Evolutionary conservation across 1,140 invertebrate species (phyloP), one percentile per base, ranked within the genome.

Genomic region (Zaprionus kolodkinae): DNA sequence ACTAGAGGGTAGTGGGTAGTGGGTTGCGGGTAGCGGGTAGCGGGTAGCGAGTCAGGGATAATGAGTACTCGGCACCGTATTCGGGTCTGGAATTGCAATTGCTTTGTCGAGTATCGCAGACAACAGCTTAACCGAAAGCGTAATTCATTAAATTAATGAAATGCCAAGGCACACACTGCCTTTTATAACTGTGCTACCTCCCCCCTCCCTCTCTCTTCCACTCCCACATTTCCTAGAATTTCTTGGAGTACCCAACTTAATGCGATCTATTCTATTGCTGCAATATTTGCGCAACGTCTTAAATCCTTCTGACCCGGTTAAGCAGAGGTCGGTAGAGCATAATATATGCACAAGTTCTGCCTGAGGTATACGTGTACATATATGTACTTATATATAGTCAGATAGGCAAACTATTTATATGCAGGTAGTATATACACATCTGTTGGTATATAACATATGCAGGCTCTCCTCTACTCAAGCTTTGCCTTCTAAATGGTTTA

Each of bases 111-210:
- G 56, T 55, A 43, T 17, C 36, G 56, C 11, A 54, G 54, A 59
- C 59, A 82, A 59, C 79, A 66, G 13, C 52, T 36, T 78, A 52
- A 65, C 63, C 62, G 63, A 50, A 50, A 84, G 79, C 78, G 72
- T 79, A 87, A 87, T 82, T 87, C 83, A 86, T 86, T 86, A 82
- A 83, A 74, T 86, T 88, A 88, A 86, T 86, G 79, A 79, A 86
- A 86, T 79, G 83, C 76, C 79, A 83, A 11, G 56, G 84, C 76
- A 83, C 70, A 79, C 76, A 40, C n/a, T 21, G 21, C 13, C 15
- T 1, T 11, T 27, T 11, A 3, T 12, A 35, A 35, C 30, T 9
- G 33, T 35, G 7, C 30, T 9, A 27, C 1, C 35, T 7, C 15
- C 55, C 15, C 6, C 10, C 6, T 17, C n/a, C 21, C 5, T 6